phyloP scores from a whole-genome alignment of 2,888 invertebrate species.

The Pyralis farinalis region DNA sequence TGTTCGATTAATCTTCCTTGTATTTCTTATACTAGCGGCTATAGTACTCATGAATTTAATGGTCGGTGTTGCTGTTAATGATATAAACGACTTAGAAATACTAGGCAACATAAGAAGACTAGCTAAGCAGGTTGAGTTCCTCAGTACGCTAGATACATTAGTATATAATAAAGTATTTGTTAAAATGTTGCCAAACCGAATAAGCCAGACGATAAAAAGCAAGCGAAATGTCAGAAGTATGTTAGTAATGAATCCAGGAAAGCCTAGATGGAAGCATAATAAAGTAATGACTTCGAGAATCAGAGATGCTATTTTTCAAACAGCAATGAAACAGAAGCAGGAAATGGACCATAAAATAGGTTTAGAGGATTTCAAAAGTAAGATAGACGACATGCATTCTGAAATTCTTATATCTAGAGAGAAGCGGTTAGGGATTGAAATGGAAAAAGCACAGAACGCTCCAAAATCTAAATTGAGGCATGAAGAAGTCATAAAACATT shows the following conservation, averaged over 20 bases:
- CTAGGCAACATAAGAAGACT: slow-evolving; percentile 77
- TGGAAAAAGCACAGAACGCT: neutral
- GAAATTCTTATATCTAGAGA: slow-evolving; percentile 39
- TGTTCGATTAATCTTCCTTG: slow-evolving; percentile 71
- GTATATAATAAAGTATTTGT: slow-evolving; percentile 67
- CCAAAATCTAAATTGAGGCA: slow-evolving; percentile 23
- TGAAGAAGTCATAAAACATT: slow-evolving; percentile 49
- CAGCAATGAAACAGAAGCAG: slow-evolving; percentile 58
- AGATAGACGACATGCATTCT: slow-evolving; percentile 59
- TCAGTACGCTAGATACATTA: slow-evolving; percentile 72
- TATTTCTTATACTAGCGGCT: slow-evolving; percentile 77
- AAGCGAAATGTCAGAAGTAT: slow-evolving; percentile 45
- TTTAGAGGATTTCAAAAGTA: slow-evolving; percentile 44
- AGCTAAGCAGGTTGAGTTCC: slow-evolving; percentile 78
- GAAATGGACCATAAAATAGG: slow-evolving; percentile 55
- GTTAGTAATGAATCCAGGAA: slow-evolving; percentile 60
- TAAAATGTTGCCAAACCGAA: slow-evolving; percentile 48
- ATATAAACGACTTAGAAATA: slow-evolving; percentile 78
- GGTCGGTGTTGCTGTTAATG: slow-evolving; percentile 82
- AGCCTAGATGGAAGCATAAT: slow-evolving; percentile 49
- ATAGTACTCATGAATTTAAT: slow-evolving; percentile 82
- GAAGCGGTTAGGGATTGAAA: slow-evolving; percentile 18
- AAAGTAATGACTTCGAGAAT: slow-evolving; percentile 55
- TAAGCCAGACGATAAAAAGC: slow-evolving; percentile 47
- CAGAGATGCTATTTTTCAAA: slow-evolving; percentile 62